Evolutionary conservation across 2,113 vertebrate species (phyloP), one percentile per base, ranked within the genome.

Genomic region (Salvelinus sp.): DNA sequence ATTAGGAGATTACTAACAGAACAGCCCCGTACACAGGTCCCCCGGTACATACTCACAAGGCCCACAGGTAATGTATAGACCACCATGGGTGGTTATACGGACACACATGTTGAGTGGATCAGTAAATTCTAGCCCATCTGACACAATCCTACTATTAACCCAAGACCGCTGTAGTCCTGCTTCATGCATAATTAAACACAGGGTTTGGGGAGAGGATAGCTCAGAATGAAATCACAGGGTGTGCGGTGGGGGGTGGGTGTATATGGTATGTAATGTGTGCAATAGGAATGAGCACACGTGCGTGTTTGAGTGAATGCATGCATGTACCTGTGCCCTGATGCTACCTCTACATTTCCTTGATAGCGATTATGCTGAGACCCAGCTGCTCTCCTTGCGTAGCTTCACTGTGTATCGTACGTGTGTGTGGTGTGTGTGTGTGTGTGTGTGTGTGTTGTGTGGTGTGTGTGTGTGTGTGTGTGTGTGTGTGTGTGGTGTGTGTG

Each of bases 261-360:
- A 44, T 44, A 44, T 9, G 9, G 38, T 12, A 44, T 44, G 38
- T 44, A 10, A 44, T 44, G 38, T 12, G 9, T 44, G 38, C 38
- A 44, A 9, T 44, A 44, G 38, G 9, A 12, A 44, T 10, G 38
- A 44, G 38, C 9, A 10, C 38, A 44, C 7, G 38, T 9, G 9
- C 38, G 2, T 20, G 54, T 57, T 14, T 57, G 54, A 18, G 54
- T 57, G 54, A 18, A 20, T 20, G 18, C 20, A 20, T 3, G 50
- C 18, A 6, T 57, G 5, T 20, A 57, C 54, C 25, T 27, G 22
- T 66, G 25, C 22, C 27, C 25, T 30, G 64, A 13, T 47, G 12
- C 70, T 65, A 3, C 81, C 79, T 85, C n/a, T 75, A 78, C 84
- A 82, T 83, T 79, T 76, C 84, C 54, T 57, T 57, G 54, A 20